Evolutionary conservation across 2,888 invertebrate genomes (phyloP), one percentile per base, ranked within the genome.

Genomic region (Tetragonisca angustula): DNA sequence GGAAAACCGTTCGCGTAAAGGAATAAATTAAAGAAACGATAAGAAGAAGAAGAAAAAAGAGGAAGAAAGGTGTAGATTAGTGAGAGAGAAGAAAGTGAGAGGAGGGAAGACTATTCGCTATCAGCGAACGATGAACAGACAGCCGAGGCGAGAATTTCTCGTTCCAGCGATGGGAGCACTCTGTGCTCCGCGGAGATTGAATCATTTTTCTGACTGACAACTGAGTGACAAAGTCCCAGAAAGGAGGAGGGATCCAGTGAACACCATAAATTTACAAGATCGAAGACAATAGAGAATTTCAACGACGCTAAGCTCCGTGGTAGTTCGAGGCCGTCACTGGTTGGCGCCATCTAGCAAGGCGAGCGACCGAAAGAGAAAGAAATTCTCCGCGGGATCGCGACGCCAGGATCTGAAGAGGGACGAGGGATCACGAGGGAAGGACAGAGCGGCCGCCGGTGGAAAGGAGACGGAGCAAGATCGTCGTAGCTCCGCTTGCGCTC

Each of bases 401-500:
- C 77, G 87, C 43, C 77, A 78, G 77, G 84, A 85, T 76, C 78
- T 64, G 73, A 78, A 84, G 84, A 79, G 80, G 77, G 88, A 87
- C 75, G 52, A 78, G 74, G 88, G 80, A 75, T 59, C 75, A 75
- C 67, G 67, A 62, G 49, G 82, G 82, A 78, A 71, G 71, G 79
- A 79, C 62, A 68, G 76, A 72, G 69, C 64, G 52, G 43, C 43
- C 50, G 69, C 73, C 43, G 74, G 79, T 80, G 82, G 79, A 86
- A 90, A 84, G 88, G 81, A 85, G 86, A 90, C 84, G 84, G 79
- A 86, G 88, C 15, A 82, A 68, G 86, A 90, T 88, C 76, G 90
- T 90, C 89, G 90, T 91, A 89, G 89, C 88, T 87, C 83, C 81
- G 83, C 88, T 89, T 84, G 81, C 81, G 89, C 92, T 92, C 91